Percentiles rank a stretch among this genome's conserved stretches.
These are phyloP conservation scores for Lepidurus apus DNA, from an alignment of 1,140 invertebrate species.

Conservation along the genomic window DNA sequence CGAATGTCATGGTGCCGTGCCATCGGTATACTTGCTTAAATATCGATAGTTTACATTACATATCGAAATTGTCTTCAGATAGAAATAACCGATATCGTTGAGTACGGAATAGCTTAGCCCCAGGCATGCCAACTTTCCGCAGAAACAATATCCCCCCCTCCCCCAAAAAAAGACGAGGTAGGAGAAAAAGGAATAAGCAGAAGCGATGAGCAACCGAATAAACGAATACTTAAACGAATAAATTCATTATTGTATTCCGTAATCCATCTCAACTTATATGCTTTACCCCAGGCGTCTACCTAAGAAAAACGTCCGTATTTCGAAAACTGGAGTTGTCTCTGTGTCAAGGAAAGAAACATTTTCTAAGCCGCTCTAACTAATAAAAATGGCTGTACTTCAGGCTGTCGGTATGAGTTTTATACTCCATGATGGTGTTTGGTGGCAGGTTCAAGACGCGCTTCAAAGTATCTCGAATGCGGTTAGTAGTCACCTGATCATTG, in stretches of 20 bases:
- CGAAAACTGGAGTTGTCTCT: slow-evolving; percentile 49
- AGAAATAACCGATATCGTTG: too few relatives aligned
- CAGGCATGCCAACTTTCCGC: too few relatives aligned
- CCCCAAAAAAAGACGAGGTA: too few relatives aligned
- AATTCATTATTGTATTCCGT: background rate
- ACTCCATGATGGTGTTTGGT: slow-evolving; percentile 86
- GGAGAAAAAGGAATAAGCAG: background rate
- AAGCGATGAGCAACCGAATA: background rate
- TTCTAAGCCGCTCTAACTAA: slow-evolving; percentile 11
- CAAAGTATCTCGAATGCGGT: slow-evolving; percentile 87
- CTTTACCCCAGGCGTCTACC: slow-evolving; percentile 36
- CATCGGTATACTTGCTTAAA: too few relatives aligned
- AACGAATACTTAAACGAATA: background rate
- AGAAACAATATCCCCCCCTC: too few relatives aligned
- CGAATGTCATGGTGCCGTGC: too few relatives aligned
- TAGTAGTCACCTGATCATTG: slow-evolving; percentile 75
- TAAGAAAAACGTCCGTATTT: slow-evolving; percentile 48
- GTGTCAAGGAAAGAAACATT: slow-evolving; percentile 38
- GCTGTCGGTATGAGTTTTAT: slow-evolving; percentile 87
- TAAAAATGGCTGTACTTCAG: slow-evolving; percentile 55
- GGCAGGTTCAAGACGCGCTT: slow-evolving; percentile 91
- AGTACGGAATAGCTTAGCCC: too few relatives aligned
- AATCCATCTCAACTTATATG: background rate
- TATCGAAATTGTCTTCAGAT: too few relatives aligned
- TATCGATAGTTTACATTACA: too few relatives aligned